Conservation (phyloP, 2,888 invertebrate species). For the Metalampra italica region DNA sequence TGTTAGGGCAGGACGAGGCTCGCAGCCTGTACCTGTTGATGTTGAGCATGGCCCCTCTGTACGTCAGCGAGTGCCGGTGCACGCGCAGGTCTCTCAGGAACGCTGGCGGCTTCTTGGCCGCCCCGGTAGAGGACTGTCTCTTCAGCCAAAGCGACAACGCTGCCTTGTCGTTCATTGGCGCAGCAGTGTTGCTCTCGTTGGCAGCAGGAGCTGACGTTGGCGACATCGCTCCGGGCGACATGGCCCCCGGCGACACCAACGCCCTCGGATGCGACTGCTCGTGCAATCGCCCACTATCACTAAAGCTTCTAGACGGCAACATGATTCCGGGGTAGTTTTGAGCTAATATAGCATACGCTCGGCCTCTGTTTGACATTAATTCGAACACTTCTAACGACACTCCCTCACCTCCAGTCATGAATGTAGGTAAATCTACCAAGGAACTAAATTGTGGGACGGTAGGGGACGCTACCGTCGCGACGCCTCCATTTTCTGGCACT, state of each 20-base stretch:
- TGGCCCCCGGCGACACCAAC: constrained; percentile 43
- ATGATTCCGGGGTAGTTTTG: constrained; percentile 87
- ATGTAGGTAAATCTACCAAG: constrained; percentile 91
- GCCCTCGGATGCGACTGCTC: constrained; percentile 59
- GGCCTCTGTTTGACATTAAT: constrained; percentile 82
- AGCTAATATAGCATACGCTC: constrained; percentile 84
- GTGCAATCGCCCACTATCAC: constrained; percentile 77
- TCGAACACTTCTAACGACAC: constrained; percentile 88
- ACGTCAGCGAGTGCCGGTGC: constrained; percentile 88
- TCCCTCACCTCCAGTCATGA: constrained; percentile 86
- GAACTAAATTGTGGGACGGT: constrained; percentile 83
- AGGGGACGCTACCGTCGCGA: constrained; percentile 60
- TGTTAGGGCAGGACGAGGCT: constrained; percentile 94
- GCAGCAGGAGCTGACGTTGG: constrained; percentile 38
- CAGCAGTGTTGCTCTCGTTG: constrained; percentile 30
- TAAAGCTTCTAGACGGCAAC: constrained; percentile 85
- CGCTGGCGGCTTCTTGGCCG: constrained; percentile 78
- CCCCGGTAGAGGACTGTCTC: constrained; percentile 59
- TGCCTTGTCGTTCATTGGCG: constrained; percentile 58
- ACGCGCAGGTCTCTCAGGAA: constrained; percentile 86
- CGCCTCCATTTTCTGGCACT: constrained; percentile 41
- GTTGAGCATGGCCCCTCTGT: constrained; percentile 91
- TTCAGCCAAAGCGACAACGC: constrained; percentile 78
- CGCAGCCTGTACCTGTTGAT: constrained; percentile 88
- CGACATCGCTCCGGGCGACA: constrained; percentile 43